These are phyloP conservation scores for Tor tambroides DNA, from an alignment of 2,113 vertebrate species.

Conservation along the genomic window DNA sequence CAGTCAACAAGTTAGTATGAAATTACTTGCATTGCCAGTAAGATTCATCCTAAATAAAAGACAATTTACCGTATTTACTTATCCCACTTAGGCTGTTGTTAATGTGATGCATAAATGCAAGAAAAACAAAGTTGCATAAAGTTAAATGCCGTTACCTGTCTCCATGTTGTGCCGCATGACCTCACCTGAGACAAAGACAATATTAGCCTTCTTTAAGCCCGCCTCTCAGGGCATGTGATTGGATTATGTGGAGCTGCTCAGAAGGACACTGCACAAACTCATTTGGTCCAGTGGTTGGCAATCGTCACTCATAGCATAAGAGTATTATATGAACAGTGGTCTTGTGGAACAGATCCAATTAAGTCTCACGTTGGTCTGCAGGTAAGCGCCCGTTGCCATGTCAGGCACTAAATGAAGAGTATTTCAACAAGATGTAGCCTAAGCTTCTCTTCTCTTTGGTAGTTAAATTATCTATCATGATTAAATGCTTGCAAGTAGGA, in stretches of 20 bases:
- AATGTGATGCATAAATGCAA: neutral
- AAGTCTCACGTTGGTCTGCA: conserved; percentile 2
- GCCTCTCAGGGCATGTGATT: conserved; percentile 58
- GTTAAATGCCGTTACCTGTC: conserved; percentile 65
- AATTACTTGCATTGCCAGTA: neutral
- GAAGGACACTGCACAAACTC: conserved; percentile 50
- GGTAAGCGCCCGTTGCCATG: neutral
- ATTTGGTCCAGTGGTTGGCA: conserved; percentile 63
- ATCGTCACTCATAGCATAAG: conserved; percentile 64
- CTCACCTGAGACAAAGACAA: conserved; percentile 55
- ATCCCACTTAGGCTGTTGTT: neutral
- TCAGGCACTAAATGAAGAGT: neutral
- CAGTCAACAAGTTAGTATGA: neutral
- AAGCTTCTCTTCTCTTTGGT: neutral
- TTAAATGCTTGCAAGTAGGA: neutral
- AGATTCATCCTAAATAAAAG: neutral
- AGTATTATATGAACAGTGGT: conserved; percentile 53
- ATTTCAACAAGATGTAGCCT: neutral
- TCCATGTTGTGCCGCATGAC: conserved; percentile 63
- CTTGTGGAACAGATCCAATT: conserved; percentile 16
- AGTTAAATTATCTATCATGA: neutral
- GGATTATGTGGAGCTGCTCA: conserved; percentile 59
- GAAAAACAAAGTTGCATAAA: conserved; percentile 47
- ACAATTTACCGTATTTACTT: neutral
- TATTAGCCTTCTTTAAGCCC: conserved; percentile 46